Conservation (phyloP, 2,888 invertebrate species). For the Lochmaea crataegi region DNA sequence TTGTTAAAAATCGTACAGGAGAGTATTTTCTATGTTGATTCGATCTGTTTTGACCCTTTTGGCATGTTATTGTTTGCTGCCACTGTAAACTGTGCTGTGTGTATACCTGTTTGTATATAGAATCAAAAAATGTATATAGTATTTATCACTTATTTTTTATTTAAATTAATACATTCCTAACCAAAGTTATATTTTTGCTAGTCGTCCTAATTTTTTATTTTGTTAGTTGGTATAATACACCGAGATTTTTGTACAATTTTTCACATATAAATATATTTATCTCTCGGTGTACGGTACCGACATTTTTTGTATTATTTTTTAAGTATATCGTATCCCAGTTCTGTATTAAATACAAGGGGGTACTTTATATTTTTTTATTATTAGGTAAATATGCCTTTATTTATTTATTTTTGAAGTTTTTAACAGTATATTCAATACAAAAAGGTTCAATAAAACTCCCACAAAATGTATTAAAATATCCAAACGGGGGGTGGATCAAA, state of each 20-base stretch:
- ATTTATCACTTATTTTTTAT: constrained; percentile 56
- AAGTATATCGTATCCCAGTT: constrained; percentile 38
- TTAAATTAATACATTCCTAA: constrained; percentile 56
- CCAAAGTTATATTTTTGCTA: constrained; percentile 64
- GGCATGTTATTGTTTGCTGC: constrained; percentile 57
- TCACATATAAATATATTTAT: constrained; percentile 34
- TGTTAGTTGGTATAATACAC: constrained; percentile 32
- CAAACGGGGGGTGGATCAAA: too few species aligned
- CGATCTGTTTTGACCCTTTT: not conserved
- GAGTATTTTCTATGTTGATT: not conserved
- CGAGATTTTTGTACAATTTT: constrained; percentile 33
- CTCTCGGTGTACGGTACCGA: constrained; percentile 32
- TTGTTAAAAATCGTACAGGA: not conserved
- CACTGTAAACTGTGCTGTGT: constrained; percentile 64
- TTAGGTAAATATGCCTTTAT: constrained; percentile 62
- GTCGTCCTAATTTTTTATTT: constrained; percentile 53
- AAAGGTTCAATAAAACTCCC: not conserved
- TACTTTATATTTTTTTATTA: constrained; percentile 50
- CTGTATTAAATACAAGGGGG: constrained; percentile 48
- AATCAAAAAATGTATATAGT: constrained; percentile 56
- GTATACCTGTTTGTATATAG: constrained; percentile 45
- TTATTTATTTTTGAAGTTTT: not conserved
- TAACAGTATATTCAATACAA: not conserved
- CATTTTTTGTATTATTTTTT: constrained; percentile 9
- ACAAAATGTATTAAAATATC: too few species aligned